A percentile compares a stretch with the other conserved stretches of the same genome.
Conservation (phyloP, 2,888 invertebrate genomes). For the Hirtodrosophila alboralis region DNA sequence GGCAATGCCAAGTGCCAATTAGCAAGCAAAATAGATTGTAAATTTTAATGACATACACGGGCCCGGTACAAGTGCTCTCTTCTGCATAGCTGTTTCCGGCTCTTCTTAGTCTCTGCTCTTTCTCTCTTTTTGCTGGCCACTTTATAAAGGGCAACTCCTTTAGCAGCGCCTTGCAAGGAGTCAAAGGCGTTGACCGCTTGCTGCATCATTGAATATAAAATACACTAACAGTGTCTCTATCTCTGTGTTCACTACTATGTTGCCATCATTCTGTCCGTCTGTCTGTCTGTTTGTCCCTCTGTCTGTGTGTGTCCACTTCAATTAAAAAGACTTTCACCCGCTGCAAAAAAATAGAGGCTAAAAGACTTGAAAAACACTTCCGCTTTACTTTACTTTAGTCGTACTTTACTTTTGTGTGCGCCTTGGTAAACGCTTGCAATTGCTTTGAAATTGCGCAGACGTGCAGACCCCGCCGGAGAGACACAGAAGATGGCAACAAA, state of each 20-base stretch:
- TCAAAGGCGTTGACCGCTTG: conserved; percentile 77
- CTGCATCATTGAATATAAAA: conserved; percentile 77
- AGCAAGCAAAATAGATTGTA: conserved; percentile 78
- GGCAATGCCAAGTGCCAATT: conserved; percentile 75
- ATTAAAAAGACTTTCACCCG: conserved; percentile 83
- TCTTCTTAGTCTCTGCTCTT: conserved; percentile 28
- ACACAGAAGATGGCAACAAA: conserved; percentile 4
- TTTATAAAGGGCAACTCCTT: conserved; percentile 47
- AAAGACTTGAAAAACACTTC: conserved; percentile 73
- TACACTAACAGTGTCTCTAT: conserved; percentile 39
- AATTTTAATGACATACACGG: conserved; percentile 76
- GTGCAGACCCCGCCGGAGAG: conserved; percentile 52
- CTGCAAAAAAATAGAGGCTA: conserved; percentile 46
- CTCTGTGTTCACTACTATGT: conserved; percentile 30
- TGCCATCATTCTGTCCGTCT: too few relatives aligned
- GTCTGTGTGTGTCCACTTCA: conserved; percentile 79
- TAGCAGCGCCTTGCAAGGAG: conserved; percentile 47
- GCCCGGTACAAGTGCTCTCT: conserved; percentile 25
- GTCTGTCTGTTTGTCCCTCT: conserved; percentile 31
- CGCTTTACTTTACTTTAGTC: conserved; percentile 63
- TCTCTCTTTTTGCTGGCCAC: conserved; percentile 14
- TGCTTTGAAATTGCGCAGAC: conserved; percentile 79
- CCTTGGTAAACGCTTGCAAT: conserved; percentile 74
- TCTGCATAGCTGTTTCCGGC: conserved; percentile 21
- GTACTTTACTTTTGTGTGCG: conserved; percentile 63